phyloP scores from a whole-genome alignment of 1,140 invertebrate genomes.

The Drosophila bipectinata region DNA sequence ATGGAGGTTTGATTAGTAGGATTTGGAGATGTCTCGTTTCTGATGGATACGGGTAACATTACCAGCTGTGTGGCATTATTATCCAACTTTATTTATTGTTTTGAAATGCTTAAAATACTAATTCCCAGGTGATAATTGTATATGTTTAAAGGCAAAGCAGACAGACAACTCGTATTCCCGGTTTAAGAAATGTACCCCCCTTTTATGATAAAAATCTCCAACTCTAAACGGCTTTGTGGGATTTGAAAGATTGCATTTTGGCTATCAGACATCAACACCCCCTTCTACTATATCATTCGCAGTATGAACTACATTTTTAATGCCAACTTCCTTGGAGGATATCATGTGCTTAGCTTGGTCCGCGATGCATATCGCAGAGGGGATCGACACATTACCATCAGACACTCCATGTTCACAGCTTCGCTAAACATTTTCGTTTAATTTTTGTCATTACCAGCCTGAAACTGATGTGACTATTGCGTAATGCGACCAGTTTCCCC shows the following conservation, averaged over 20 bases:
- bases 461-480: slow-evolving; percentile 36
- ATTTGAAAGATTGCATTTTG: not conserved
- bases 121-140: not conserved
- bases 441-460: slow-evolving; percentile 9
- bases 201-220: not conserved
- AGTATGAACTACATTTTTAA: not conserved
- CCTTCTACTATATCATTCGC: not conserved
- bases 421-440: slow-evolving; percentile 20
- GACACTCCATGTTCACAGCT: slow-evolving; percentile 15
- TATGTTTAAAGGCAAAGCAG: not conserved
- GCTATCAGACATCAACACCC: not conserved
- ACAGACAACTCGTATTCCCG: not conserved
- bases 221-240: not conserved
- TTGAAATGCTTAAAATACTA: not conserved
- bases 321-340: slow-evolving; percentile 29
- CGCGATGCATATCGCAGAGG: slow-evolving; percentile 22
- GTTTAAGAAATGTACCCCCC: not conserved
- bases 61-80: no score
- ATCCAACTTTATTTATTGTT: not conserved
- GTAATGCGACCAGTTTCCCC: slow-evolving; percentile 63
- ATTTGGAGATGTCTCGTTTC: no score
- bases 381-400: slow-evolving; percentile 27
- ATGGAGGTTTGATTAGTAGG: slow-evolving; percentile 3
- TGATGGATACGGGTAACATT: no score
- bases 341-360: slow-evolving; percentile 3